phyloP scores from a whole-genome alignment of 2,113 vertebrate genomes.

The Pontoporia blainvillei region DNA sequence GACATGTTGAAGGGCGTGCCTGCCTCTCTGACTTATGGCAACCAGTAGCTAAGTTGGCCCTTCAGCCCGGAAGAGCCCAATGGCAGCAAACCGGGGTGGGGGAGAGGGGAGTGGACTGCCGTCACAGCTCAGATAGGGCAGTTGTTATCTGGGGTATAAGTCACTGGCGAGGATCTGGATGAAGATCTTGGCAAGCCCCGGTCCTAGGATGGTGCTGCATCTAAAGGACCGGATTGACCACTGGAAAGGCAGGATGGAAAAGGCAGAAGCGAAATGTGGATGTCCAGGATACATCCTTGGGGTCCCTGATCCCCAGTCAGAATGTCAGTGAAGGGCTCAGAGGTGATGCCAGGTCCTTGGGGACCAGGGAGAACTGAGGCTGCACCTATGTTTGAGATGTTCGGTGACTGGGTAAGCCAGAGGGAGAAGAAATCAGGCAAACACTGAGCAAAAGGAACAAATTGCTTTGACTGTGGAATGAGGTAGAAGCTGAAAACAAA shows the following conservation, averaged over 20 bases:
- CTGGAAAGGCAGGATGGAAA: background rate
- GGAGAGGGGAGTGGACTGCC: background rate
- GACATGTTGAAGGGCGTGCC: background rate
- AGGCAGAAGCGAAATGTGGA: background rate
- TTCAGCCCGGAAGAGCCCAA: background rate
- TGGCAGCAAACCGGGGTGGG: background rate
- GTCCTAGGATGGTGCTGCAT: background rate
- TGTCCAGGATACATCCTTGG: background rate
- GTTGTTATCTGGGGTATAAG: background rate
- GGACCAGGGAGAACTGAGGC: background rate
- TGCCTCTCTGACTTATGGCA: background rate
- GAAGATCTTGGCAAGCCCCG: background rate
- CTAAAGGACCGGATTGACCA: background rate
- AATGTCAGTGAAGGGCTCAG: background rate
- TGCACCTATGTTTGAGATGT: background rate
- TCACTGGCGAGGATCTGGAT: background rate
- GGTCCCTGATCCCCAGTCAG: background rate
- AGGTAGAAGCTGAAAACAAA: background rate
- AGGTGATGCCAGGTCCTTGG: background rate
- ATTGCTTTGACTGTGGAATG: background rate
- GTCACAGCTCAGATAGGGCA: background rate
- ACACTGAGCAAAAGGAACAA: background rate
- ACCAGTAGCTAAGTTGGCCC: background rate
- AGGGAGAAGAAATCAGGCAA: background rate
- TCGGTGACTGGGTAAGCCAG: background rate